Base-by-base conservation (phyloP, 1,140 invertebrate genomes). In the Cryptotermes secundus region DNA sequence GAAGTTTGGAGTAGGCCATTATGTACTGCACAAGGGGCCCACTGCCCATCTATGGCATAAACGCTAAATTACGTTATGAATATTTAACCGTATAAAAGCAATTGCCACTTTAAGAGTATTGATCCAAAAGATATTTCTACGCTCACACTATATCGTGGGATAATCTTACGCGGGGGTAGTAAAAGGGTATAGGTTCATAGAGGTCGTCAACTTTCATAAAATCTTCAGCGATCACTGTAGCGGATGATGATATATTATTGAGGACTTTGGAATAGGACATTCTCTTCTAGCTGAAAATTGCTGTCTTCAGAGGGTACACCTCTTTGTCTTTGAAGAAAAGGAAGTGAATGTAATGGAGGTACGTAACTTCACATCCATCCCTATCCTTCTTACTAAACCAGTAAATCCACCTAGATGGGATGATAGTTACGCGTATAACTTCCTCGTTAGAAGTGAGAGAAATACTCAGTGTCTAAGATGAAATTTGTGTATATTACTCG, bases 51-150 rank as follows among this genome's bases (percentile, higher is more conserved):
- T 16, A 49, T 31, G 31, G 59, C 26, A 31, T 72, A 72, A 72
- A 72, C 59, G 59, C n/a, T 72, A 72, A 72, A 72, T 72, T 72
- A 72, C 59, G n/a, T n/a, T n/a, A 72, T 72, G 59, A 72, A 72
- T 72, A 72, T 72, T 72, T 72, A 72, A 72, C 59, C 59, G 0
- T 72, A 72, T 72, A 72, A 72, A 72, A 72, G 59, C 26, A 72
- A 72, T 72, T 72, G 59, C 59, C 59, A 72, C 59, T 72, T 72
- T 72, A 72, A 72, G 59, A n/a, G 26, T 72, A 72, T 72, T 72
- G 59, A 72, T 72, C 59, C 26, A 38, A 72, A 72, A 72, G 59
- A 72, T 31, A 72, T n/a, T 72, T 49, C 22, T 72, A 72, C 26
- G n/a, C 26, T 72, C n/a, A 10, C 59, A n/a, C 59, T 72, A 72